Evolutionary conservation across 2,797 vertebrate genomes (phyloP), one percentile per base, ranked within the genome.

Genomic region (Tokudaia tokunoshimensis): DNA sequence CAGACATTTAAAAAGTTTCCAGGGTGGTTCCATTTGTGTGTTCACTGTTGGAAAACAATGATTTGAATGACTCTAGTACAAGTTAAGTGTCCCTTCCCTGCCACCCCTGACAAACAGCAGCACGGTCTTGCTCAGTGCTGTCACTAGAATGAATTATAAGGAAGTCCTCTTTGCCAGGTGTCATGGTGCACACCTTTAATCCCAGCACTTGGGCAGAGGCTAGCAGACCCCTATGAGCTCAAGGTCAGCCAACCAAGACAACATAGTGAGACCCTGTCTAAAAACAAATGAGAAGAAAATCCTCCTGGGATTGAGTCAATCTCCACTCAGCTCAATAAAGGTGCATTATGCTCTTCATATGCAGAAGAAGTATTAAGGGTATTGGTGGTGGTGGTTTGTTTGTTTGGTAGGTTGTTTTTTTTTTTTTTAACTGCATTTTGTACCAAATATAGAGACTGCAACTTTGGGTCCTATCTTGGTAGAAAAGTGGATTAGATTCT

Each of bases 1-100:
- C 37, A 34, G 61, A 82, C 81, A 74, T 85, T 82, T 94, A 6
- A 79, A 75, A 88, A 63, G 52, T 95, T 93, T 88, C 41, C 57
- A 61, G 50, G 47, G 29, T 83, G 82, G 57, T 84, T 85, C 13
- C 44, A 59, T 89, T 76, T 84, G 84, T 41, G 82, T 24, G 81
- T 67, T 37, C 41, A 37, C 50, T 15, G 81, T 55, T 95, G 67
- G 63, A 72, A 89, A 95, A 67, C 92, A 79, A 31, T 82, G 65
- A 92, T 74, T 59, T 78, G 10, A 22, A 47, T 37, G 34, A 76
- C 78, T 75, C 7, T 57, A 47, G 26, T 2, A n/a, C 34, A 89
- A 88, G n/a, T 22, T 41, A 88, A 26, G 80, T 55, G 31, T 50
- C n/a, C 3, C 57, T 55, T 41, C 57, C 52, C 78, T 89, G 37